Conservation (phyloP, 2,797 vertebrate species). For the Pangasius macronema region DNA sequence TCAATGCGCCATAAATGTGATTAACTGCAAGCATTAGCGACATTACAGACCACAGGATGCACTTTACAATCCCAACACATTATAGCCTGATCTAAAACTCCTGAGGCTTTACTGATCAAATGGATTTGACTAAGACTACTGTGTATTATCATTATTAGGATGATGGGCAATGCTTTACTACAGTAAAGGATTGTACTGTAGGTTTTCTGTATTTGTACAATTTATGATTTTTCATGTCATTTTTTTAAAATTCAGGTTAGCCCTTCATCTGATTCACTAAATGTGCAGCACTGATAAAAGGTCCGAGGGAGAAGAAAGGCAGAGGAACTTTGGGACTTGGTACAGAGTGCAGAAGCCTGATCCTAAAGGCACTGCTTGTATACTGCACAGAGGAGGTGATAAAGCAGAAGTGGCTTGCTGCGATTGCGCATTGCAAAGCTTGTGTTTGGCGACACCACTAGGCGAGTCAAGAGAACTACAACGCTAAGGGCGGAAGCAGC, state of each 20-base stretch:
- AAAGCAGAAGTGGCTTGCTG: background rate
- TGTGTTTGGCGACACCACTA: slow-evolving; percentile 72
- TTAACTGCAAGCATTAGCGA: slow-evolving; percentile 63
- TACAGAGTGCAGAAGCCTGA: background rate
- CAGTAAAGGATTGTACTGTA: no score
- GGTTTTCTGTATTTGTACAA: background rate
- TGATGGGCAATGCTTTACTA: no score
- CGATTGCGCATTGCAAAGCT: slow-evolving; percentile 51
- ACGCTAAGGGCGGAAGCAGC: background rate
- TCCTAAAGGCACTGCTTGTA: slow-evolving; percentile 6
- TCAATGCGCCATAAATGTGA: slow-evolving; percentile 69
- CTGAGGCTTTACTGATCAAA: slow-evolving; percentile 1
- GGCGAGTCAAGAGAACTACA: slow-evolving; percentile 52
- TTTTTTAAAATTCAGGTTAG: background rate
- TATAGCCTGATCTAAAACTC: slow-evolving; percentile 10
- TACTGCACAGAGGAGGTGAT: background rate
- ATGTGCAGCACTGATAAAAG: background rate
- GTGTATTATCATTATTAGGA: background rate
- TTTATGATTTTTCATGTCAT: background rate
- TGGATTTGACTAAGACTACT: background rate
- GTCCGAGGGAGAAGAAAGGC: background rate
- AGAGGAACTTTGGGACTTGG: background rate
- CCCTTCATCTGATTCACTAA: no score
- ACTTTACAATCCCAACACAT: slow-evolving; percentile 9
- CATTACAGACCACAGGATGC: slow-evolving; percentile 51